Evolutionary conservation across 2,797 vertebrate species (phyloP), one percentile per base, ranked within the genome.

Genomic region (Threskiornis aethiopicus): DNA sequence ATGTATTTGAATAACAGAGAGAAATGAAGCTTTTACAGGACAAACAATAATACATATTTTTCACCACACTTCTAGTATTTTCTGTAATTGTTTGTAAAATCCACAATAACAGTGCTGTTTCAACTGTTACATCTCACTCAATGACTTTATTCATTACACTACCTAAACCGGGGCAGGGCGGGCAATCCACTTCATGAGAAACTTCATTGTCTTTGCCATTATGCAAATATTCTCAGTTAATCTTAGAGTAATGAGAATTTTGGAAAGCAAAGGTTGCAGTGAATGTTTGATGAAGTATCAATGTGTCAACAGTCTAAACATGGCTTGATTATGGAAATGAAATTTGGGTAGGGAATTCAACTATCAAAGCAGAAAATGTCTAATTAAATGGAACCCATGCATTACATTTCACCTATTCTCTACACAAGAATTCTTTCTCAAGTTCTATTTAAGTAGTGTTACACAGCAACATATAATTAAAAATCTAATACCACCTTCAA

Each of bases 321-420:
- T 86, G 86, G 55, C 4, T 84, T 91, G 76, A 75, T 96, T 93
- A 96, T 97, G 93, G 58, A 97, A 97, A 97, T 96, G 64, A 92
- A 91, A 96, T 96, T 80, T 94, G 57, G 31, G 65, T 16, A 49
- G 72, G 91, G 57, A 91, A 90, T 96, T 92, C 96, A 96, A 94
- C 92, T 93, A 90, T 94, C 93, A 96, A 92, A 97, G 95, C 79
- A 97, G 90, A 97, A 97, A 97, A 96, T 93, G n/a, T 82, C 92
- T 97, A 97, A 97, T 97, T 97, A 97, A 97, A 94, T 93, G 47
- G 91, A 97, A 96, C 54, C 69, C 86, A 76, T 97, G 96, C 94
- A 95, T 97, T 97, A 84, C 92, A 96, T 92, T 96, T 84, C 57
- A 37, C 37, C 95, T 89, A 90, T 85, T 97, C 94, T 92, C 67